A percentile compares a stretch with the other conserved stretches of the same genome.
phyloP scores from a whole-genome alignment of 2,113 vertebrate species.

The Xenopus laevis region DNA sequence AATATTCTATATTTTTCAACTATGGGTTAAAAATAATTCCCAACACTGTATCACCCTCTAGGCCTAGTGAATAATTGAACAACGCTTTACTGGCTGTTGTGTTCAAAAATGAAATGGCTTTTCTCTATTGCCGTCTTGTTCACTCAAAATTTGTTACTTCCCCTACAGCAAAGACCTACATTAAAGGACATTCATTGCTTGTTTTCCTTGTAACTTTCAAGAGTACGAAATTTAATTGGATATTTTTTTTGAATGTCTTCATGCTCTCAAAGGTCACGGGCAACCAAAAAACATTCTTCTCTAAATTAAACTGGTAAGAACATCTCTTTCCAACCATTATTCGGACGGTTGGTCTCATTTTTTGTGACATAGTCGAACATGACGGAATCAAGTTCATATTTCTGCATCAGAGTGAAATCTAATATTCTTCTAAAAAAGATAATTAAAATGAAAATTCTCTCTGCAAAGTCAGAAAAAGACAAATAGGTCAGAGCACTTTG shows the following conservation, averaged over 20 bases:
- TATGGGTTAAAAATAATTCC: slow-evolving; percentile 54
- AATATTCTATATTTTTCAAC: slow-evolving; percentile 37
- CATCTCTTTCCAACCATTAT: neutral
- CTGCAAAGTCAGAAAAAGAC: too few relatives aligned
- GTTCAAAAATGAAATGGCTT: slow-evolving; percentile 48
- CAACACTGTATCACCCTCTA: slow-evolving; percentile 48
- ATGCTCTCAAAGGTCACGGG: slow-evolving; percentile 23
- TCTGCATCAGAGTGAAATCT: too few relatives aligned
- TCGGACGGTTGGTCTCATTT: neutral
- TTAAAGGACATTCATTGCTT: slow-evolving; percentile 33
- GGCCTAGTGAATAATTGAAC: slow-evolving; percentile 62
- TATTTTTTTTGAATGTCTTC: slow-evolving; percentile 9
- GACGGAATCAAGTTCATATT: neutral
- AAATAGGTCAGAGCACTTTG: too few relatives aligned
- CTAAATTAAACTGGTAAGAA: neutral
- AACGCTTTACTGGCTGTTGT: slow-evolving; percentile 44
- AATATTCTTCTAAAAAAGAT: too few relatives aligned
- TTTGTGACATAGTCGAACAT: neutral
- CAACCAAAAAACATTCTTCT: neutral
- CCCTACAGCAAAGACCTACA: slow-evolving; percentile 28
- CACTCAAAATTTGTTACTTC: slow-evolving; percentile 41
- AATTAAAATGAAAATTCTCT: too few relatives aligned
- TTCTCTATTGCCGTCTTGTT: slow-evolving; percentile 31
- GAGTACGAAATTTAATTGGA: slow-evolving; percentile 33
- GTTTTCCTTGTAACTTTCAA: slow-evolving; percentile 31